phyloP scores from a whole-genome alignment of 2,797 vertebrate species.

The Hybognathus amarus region DNA sequence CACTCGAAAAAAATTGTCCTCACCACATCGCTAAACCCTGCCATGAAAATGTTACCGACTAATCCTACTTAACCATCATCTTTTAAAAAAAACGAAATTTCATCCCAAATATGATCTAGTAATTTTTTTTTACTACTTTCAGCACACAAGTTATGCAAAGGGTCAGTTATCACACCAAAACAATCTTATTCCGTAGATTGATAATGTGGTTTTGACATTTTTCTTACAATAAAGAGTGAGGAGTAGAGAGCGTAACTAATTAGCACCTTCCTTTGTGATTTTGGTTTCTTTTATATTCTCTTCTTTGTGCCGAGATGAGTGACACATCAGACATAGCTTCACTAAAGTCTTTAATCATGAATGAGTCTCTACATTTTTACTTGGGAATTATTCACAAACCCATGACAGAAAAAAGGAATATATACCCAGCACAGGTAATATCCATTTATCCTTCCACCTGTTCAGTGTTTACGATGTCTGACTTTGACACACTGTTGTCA shows the following conservation, averaged over 20 bases:
- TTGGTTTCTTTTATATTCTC: background rate
- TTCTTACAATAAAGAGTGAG: background rate
- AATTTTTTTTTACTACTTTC: background rate
- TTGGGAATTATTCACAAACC: constrained; percentile 4
- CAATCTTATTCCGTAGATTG: background rate
- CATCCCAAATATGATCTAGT: background rate
- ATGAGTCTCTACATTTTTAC: background rate
- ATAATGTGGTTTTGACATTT: background rate
- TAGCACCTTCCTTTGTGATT: background rate
- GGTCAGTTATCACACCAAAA: background rate
- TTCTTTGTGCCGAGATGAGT: background rate
- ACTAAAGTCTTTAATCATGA: background rate
- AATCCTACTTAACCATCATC: background rate
- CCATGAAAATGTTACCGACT: background rate
- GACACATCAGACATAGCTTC: no score
- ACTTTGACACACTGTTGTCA: constrained; percentile 47
- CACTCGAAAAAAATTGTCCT: background rate
- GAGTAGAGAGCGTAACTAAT: background rate
- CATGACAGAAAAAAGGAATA: background rate
- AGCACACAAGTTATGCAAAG: background rate
- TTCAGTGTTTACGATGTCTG: constrained; percentile 4
- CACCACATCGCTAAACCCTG: background rate
- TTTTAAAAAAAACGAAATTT: background rate
- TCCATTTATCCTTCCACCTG: constrained; percentile 1
- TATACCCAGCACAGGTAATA: background rate